Conservation (phyloP, 2,888 invertebrate genomes). For the Dynastes tityus region DNA sequence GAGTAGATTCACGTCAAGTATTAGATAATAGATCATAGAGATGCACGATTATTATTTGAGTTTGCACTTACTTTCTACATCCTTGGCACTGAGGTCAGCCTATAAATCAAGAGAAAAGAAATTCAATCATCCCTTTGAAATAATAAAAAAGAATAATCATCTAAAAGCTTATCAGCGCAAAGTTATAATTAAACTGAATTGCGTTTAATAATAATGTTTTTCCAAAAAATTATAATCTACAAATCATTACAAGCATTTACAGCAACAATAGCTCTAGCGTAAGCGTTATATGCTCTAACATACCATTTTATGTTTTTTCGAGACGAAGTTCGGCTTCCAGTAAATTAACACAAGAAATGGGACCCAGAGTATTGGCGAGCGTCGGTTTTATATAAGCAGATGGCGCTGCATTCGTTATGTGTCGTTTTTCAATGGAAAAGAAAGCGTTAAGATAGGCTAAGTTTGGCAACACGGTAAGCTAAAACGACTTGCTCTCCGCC, state of each 20-base stretch:
- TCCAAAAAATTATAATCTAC: not conserved
- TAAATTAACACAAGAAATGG: conserved; percentile 86
- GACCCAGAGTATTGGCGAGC: conserved; percentile 78
- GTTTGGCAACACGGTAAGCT: conserved; percentile 56
- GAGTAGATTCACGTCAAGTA: conserved; percentile 22
- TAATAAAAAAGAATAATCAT: not conserved
- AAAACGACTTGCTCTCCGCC: conserved; percentile 15
- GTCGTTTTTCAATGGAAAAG: conserved; percentile 52
- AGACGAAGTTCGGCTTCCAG: conserved; percentile 77
- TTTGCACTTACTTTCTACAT: conserved; percentile 88
- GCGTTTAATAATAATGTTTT: conserved; percentile 21
- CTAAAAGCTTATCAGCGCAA: too few relatives aligned
- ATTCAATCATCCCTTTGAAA: not conserved
- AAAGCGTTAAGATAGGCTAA: conserved; percentile 48
- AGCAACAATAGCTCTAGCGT: conserved; percentile 14
- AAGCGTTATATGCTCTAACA: conserved; percentile 26
- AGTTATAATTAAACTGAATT: too few relatives aligned
- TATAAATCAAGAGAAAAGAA: conserved; percentile 72
- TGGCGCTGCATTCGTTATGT: conserved; percentile 74
- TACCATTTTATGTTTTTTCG: conserved; percentile 54
- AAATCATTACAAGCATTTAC: not conserved
- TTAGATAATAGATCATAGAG: conserved; percentile 29
- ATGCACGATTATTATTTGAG: conserved; percentile 12
- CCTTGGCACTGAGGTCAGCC: conserved; percentile 91
- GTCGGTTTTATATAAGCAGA: conserved; percentile 84